Base-by-base conservation (phyloP, 92 coral and sea anemone genomes). In the Chrysogorgia sp. region DNA sequence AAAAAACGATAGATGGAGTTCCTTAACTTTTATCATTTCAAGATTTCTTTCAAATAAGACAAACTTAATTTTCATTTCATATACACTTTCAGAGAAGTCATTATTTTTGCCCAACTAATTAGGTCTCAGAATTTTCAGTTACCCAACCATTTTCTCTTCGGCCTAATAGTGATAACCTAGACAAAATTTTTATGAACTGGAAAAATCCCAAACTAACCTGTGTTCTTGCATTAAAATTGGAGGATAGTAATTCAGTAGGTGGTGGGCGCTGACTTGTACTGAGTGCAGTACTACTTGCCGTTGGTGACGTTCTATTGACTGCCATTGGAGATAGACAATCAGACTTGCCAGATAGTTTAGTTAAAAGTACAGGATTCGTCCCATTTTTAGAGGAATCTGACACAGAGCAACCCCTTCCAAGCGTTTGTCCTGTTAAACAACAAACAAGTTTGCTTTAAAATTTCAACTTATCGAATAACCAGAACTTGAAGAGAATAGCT, bases 281-380 rank as follows among this genome's bases (percentile, higher is more conserved):
- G 55, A 19, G 31, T 0, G 29, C 65, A 53, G 47, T 29, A 48
- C 63, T 32, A 28, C 65, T 56, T 9, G 59, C 76, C 41, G 79
- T 43, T 20, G 79, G 59, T 53, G 79, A 72, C 34, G 63, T 57
- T 72, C 65, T 72, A 26, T 65, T 72, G 3, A 37, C 79, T 40
- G 50, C 79, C n/a, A 72, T 40, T 22, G 79, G 79, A 0, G 79
- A 72, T 72, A 72, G 32, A 25, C 79, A 72, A 35, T 72, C 79
- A 34, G 33, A 40, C 37, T 72, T 72, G 31, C 64, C 53, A 37
- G 28, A 34, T 53, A 72, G 31, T 23, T 56, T 72, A 25, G 58
- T 65, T 19, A 72, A 13, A 35, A 72, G 35, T 19, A 0, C 77
- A 37, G 52, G 30, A 43, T 32, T 20, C 1, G 77, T 10, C 17